Percentiles rank a stretch among this genome's conserved stretches.
Conservation (phyloP, 2,888 invertebrate genomes). For the Microplitis deprimator region DNA sequence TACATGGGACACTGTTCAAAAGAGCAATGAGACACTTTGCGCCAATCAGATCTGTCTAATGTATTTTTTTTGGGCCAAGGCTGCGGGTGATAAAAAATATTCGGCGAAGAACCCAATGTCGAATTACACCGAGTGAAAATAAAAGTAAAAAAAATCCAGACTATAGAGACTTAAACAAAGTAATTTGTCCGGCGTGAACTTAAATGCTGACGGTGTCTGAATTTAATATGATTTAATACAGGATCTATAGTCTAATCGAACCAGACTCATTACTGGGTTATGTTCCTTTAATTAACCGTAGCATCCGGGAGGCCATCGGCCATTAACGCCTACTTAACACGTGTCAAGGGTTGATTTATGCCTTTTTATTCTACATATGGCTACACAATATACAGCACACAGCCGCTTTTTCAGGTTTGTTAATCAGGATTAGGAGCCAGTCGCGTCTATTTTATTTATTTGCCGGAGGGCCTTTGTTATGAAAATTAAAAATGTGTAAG, state of each 20-base stretch:
- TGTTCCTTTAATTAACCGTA: conserved; percentile 55
- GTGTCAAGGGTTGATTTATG: conserved; percentile 44
- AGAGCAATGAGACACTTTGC: conserved; percentile 48
- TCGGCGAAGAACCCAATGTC: neutral
- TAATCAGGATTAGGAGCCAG: conserved; percentile 1
- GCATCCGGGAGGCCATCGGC: conserved; percentile 40
- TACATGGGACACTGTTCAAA: conserved; percentile 60
- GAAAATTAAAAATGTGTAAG: neutral
- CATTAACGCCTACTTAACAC: conserved; percentile 55
- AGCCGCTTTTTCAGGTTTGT: neutral
- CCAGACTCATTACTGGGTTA: conserved; percentile 48
- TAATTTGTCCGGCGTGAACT: neutral
- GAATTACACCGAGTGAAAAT: neutral
- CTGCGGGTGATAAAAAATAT: conserved; percentile 4
- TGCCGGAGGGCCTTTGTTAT: neutral
- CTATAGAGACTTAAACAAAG: neutral
- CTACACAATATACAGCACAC: conserved; percentile 1
- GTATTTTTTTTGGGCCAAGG: conserved; percentile 1
- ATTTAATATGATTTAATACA: neutral
- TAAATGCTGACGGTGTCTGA: neutral
- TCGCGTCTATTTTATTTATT: neutral
- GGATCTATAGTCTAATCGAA: conserved; percentile 35
- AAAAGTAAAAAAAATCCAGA: neutral
- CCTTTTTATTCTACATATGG: conserved; percentile 13
- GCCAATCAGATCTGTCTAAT: conserved; percentile 13